Evolutionary conservation across 2,888 invertebrate species (phyloP).

Genomic region (Acheta domesticus): DNA sequence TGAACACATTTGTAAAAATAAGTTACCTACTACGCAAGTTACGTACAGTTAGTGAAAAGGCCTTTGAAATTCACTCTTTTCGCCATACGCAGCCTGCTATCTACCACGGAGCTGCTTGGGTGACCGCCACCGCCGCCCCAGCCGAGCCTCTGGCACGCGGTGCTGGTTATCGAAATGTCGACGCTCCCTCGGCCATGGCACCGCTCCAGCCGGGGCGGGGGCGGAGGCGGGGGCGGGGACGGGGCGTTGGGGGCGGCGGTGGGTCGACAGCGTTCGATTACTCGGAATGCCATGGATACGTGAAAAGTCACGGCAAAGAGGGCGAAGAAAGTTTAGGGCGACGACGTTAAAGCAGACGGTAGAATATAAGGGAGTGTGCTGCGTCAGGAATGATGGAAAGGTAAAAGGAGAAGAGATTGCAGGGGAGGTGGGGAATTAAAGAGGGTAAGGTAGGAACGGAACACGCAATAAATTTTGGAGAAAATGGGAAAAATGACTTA

Average conservation of each 20-base stretch:
- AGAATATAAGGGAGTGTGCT: no score
- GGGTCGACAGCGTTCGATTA: neutral
- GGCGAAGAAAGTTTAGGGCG: neutral
- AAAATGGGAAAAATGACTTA: no score
- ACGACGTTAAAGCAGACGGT: neutral
- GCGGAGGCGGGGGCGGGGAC: neutral
- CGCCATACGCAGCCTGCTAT: neutral
- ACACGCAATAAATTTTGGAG: no score
- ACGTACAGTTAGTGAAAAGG: no score
- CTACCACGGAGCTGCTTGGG: neutral
- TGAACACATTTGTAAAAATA: no score
- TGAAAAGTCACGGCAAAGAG: neutral
- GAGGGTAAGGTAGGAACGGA: no score
- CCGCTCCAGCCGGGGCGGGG: neutral
- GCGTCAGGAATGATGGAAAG: no score
- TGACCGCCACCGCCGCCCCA: neutral
- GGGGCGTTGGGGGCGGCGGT: neutral
- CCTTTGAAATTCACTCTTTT: no score
- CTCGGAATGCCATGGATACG: neutral
- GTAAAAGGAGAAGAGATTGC: no score
- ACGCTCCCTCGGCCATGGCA: neutral
- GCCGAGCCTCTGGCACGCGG: neutral
- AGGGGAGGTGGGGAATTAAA: no score
- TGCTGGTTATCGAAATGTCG: conserved; percentile 9
- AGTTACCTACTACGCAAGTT: no score